Base-by-base conservation (phyloP, 2,888 invertebrate species). In the Phengaris arion region DNA sequence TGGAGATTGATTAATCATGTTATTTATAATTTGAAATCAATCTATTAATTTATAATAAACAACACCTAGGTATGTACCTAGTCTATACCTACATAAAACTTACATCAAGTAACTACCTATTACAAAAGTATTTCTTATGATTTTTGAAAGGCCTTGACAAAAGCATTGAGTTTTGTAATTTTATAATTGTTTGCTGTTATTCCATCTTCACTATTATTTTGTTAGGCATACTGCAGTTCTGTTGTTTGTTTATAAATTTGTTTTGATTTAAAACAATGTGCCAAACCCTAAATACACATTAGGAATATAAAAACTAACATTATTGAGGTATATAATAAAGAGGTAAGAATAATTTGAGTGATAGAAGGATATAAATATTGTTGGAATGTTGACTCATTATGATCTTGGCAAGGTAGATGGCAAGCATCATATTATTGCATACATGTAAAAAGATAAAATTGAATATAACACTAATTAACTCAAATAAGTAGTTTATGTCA, bases 1-100 rank as follows among this genome's bases (percentile, higher is more conserved):
- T 75, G 77, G 75, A 70, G 77, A 79, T 76, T 77, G 75, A 77
- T 79, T 77, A 75, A 55, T 77, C 22, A 59, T 35, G 75, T 51
- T 22, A 10, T 12, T 54, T 45, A 2, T 59, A 52, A 70, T 54
- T 54, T 35, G n/a, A 35, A 70, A 35, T 70, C 70, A 51, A 51
- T 46, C n/a, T 69, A 48, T 70, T 69, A 45, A 4, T 59, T 64
- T 9, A 64, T 35, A 64, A 10, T 51, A 51, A 15, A 70, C 4
- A 9, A 51, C 48, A 48, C 22, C 64, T 64, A 64, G 22, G 35
- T 22, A 9, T n/a, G 15, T 51, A 51, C 69, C 10, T 22, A 48
- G 22, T 22, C 22, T 22, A 22, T 22, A 22, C 22, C 22, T 9
- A 70, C 15, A 48, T 15, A 48, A 48, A 70, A 59, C 59, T 22